Base-by-base conservation (phyloP, 2,113 vertebrate species). In the Calypte anna region DNA sequence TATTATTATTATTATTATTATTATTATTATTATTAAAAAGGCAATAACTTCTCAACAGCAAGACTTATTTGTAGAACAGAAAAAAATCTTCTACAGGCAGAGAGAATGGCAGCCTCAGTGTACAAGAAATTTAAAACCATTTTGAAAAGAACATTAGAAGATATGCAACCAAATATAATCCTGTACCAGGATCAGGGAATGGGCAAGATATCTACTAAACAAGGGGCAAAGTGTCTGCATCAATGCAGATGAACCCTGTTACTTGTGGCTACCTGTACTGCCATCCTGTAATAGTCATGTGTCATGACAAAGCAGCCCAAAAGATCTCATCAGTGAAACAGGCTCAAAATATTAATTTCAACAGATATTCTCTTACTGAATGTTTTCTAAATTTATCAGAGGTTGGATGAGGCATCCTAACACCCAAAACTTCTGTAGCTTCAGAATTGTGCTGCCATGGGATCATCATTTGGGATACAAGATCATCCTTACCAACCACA, bases 101-200 rank as follows among this genome's bases (percentile, higher is more conserved):
- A 79, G 68, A 31, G 79, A 86, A 89, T 85, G 44, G 38, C 8
- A 74, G 12, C 3, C 31, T 48, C 9, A 33, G 17, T 48, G 51
- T n/a, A 59, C 43, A 55, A 73, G 38, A 90, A 88, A 83, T 94
- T 91, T 94, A 86, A 96, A 96, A 69, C 9, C n/a, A 38, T 15
- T 83, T 53, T 80, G 55, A 90, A 80, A 4, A 67, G 53, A 85
- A 63, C 25, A 63, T 38, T 75, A 75, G 59, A 63, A 90, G 81
- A 78, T 90, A 88, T 75, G 83, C 0, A 2, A 31, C 30, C 38
- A 44, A 80, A 15, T 59, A 83, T 55, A 91, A 70, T 77, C 33
- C 28, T 86, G 43, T 54, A 82, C 22, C 28, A 69, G 68, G 33
- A 36, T 27, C n/a, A 59, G 27, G 9, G 46, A 94, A 70, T 14